Evolutionary conservation across 2,113 vertebrate genomes (phyloP), one percentile per base, ranked within the genome.

Genomic region (Asarcornis scutulata): DNA sequence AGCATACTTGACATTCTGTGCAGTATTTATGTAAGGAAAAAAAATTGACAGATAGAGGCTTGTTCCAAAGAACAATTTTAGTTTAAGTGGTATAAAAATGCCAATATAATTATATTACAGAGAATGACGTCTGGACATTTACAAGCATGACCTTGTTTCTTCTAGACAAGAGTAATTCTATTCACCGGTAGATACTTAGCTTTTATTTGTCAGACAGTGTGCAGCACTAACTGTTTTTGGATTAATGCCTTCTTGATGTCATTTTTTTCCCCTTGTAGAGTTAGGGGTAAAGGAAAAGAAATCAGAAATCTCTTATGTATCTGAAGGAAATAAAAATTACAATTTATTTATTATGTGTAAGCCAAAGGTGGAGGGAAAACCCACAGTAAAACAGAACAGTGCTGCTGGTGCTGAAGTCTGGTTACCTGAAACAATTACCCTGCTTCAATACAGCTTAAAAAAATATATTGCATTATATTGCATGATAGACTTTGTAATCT

Each of bases 101-200:
- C 60, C 85, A 76, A 9, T 91, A 38, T 91, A 87, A 75, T 89
- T 89, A 26, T 86, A 62, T 96, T 86, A 58, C 46, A 42, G 68
- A 83, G 89, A 90, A 83, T 38, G 38, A 93, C 92, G 34, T 92
- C 72, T 81, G 78, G 84, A 95, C 81, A 44, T 73, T 97, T 95
- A 94, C 40, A 94, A 91, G 52, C 58, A 76, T 71, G 78, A 91
- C 89, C 86, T 95, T 92, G 67, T 82, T 96, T 95, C 79, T 93
- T 84, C 44, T 63, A 58, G 94, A 88, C 67, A 88, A 93, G 69
- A 88, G 67, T 95, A 89, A 85, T 93, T 93, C 77, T 77, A 26
- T 95, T 95, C 62, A 87, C 59, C 55, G 69, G 23, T 88, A 83
- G 82, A 80, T 93, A 87, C 34, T 81, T 85, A 95, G 79, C 79